phyloP scores from a whole-genome alignment of 2,113 vertebrate species.

The human (Homo sapiens) region GRCh38 chr3:135457001-135457500 shows the following conservation, averaged over 20 bases:
- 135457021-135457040: slow-evolving; percentile 51
- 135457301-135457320: not conserved
- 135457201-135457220: slow-evolving; percentile 67
- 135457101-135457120: slow-evolving; percentile 70
- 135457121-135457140: slow-evolving; percentile 75
- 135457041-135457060: slow-evolving; percentile 65
- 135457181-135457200: slow-evolving; percentile 64
- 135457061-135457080: slow-evolving; percentile 73
- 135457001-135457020: slow-evolving; percentile 20
- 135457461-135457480: not conserved
- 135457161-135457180: slow-evolving; percentile 75
- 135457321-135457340: not conserved
- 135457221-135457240: slow-evolving; percentile 56
- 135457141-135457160: slow-evolving; percentile 77
- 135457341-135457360: not conserved
- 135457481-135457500: not conserved
- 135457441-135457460: not conserved
- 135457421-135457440: slow-evolving; percentile 26
- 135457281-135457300: not conserved
- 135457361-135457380: not conserved
- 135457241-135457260: slow-evolving; percentile 33
- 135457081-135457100: slow-evolving; percentile 73
- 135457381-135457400: slow-evolving; percentile 39
- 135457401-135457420: slow-evolving; percentile 17
- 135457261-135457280: slow-evolving; percentile 45